A percentile compares a stretch with the other conserved stretches of the same genome.
Conservation (phyloP, 2,113 vertebrate species). For the Malurus elegans region DNA sequence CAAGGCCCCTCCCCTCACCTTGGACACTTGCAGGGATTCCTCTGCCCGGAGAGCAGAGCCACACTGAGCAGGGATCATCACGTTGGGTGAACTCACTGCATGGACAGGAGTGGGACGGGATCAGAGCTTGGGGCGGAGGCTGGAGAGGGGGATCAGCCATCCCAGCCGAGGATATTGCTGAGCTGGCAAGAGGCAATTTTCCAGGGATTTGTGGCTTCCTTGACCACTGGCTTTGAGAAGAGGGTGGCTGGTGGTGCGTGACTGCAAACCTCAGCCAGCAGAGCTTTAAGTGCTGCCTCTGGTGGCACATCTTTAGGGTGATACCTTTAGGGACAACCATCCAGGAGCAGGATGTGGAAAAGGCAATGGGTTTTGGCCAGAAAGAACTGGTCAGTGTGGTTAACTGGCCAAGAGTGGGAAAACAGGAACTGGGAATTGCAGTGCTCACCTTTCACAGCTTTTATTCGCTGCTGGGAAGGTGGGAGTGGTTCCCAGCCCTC, state of each 20-base stretch:
- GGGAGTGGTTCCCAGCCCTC: neutral
- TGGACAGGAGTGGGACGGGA: neutral
- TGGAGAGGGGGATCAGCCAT: neutral
- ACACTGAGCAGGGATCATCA: neutral
- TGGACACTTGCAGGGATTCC: neutral
- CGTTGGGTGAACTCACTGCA: fast-evolving
- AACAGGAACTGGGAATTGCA: neutral
- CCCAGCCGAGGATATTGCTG: neutral
- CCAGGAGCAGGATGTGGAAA: neutral
- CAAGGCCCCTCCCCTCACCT: fast-evolving
- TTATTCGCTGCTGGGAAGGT: neutral
- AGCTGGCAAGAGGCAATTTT: fast-evolving
- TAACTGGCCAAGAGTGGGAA: neutral
- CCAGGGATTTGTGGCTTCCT: neutral
- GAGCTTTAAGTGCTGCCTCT: fast-evolving
- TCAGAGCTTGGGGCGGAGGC: neutral
- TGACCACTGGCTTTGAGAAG: neutral
- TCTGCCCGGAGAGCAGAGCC: neutral
- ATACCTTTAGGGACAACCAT: neutral
- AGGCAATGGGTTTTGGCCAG: fast-evolving
- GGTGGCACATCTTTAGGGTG: neutral
- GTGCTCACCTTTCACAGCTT: neutral
- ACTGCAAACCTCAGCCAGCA: fast-evolving
- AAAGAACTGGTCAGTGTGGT: neutral
- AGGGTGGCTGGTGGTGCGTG: neutral